Conservation (phyloP, 2,797 vertebrate species). For the Trematomus bernacchii region DNA sequence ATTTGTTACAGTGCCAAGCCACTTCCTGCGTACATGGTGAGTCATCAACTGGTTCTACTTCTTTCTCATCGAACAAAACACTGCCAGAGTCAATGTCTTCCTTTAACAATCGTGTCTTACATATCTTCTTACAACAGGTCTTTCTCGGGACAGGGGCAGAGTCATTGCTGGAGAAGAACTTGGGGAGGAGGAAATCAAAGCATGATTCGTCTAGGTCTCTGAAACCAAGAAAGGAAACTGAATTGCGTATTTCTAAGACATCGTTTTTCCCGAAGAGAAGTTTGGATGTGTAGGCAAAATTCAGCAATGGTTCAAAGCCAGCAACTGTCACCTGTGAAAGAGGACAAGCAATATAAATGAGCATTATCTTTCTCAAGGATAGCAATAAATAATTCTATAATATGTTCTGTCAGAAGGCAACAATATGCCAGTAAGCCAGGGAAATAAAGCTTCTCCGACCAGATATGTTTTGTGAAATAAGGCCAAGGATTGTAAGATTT, state of each 20-base stretch:
- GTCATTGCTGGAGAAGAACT: conserved; percentile 86
- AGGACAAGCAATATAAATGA: conserved; percentile 18
- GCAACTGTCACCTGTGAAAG: conserved; percentile 88
- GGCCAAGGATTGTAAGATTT: neutral
- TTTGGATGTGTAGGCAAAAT: conserved; percentile 96
- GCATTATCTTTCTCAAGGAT: neutral
- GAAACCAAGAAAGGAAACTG: conserved; percentile 90
- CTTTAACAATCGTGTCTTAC: conserved; percentile 59
- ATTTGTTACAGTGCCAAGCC: conserved; percentile 57
- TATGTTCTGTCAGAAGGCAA: neutral
- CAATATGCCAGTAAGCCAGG: neutral
- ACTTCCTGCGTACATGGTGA: conserved; percentile 76
- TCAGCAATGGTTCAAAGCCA: conserved; percentile 94
- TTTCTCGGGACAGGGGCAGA: conserved; percentile 77
- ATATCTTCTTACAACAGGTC: conserved; percentile 86
- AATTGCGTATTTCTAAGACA: conserved; percentile 91
- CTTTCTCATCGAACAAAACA: conserved; percentile 68
- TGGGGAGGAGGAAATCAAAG: conserved; percentile 94
- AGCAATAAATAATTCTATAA: neutral
- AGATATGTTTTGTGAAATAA: conserved; percentile 2
- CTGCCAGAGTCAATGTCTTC: conserved; percentile 48
- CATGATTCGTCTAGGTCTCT: conserved; percentile 93
- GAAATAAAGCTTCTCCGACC: neutral
- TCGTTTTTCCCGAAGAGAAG: conserved; percentile 92
- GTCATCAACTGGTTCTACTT: conserved; percentile 80